Evolutionary conservation across 2,113 vertebrate genomes (phyloP).

Genomic region (Cygnus buccinator): DNA sequence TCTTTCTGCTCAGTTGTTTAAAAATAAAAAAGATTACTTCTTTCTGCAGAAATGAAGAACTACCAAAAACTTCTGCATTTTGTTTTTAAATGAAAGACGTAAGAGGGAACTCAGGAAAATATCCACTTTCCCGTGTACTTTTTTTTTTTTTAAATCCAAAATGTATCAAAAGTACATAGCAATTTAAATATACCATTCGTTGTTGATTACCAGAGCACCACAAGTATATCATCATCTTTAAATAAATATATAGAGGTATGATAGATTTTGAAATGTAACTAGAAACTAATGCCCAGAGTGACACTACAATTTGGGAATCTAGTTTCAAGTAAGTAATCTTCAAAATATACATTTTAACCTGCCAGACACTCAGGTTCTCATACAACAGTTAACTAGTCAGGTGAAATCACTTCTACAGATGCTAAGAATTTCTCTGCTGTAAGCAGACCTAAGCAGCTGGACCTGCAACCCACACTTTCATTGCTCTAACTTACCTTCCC

Average conservation of each 20-base stretch:
- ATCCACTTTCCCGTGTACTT: background rate
- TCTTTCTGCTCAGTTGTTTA: background rate
- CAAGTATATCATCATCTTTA: background rate
- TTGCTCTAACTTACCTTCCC: background rate
- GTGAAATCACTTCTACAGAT: background rate
- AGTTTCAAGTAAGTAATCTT: background rate
- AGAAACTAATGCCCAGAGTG: background rate
- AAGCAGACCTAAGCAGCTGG: background rate
- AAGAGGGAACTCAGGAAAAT: background rate
- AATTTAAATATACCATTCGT: background rate
- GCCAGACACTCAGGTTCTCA: background rate
- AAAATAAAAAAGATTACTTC: background rate
- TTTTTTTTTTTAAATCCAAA: background rate
- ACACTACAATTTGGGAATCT: background rate
- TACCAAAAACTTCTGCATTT: background rate
- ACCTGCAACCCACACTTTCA: background rate
- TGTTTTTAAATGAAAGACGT: background rate
- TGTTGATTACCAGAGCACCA: background rate
- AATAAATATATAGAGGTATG: accelerated
- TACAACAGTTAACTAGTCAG: background rate
- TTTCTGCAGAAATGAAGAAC: background rate
- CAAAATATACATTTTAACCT: background rate
- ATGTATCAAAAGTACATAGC: background rate
- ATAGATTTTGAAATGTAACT: background rate
- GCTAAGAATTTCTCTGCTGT: background rate